A percentile compares a stretch with the other conserved stretches of the same genome.
Conservation (phyloP, 92 coral and sea anemone species). For the Siderastrea radians region DNA sequence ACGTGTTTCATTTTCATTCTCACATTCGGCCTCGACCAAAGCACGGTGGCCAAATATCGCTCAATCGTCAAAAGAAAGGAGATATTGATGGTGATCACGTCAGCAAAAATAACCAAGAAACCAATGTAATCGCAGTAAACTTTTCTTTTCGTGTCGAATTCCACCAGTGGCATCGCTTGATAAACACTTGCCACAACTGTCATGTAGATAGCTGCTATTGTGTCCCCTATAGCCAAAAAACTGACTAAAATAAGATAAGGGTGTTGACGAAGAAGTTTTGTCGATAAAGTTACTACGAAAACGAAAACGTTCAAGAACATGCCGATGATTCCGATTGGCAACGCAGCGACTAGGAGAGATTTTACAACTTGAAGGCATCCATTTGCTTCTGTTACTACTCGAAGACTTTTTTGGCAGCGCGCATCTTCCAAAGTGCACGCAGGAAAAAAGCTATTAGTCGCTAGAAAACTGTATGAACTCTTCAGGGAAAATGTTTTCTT, state of each 20-base stretch:
- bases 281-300: background rate
- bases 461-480: background rate
- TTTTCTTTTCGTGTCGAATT: background rate
- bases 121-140: background rate
- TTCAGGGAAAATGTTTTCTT: background rate
- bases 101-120: background rate
- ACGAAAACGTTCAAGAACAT: background rate
- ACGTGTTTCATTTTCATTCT: no score
- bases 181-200: background rate
- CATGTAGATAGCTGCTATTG: background rate
- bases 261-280: background rate
- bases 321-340: background rate
- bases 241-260: no score
- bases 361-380: background rate
- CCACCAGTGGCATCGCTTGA: background rate
- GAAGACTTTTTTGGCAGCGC: no score
- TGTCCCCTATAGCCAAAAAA: no score
- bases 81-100: background rate
- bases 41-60: no score
- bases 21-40: no score
- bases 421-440: background rate
- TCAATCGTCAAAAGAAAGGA: background rate
- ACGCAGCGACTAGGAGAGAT: background rate
- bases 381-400: background rate
- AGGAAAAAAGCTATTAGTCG: background rate